A percentile compares a stretch with the other conserved stretches of the same genome.
phyloP scores from a whole-genome alignment of 2,113 vertebrate species.

The crab-eating macaque (Macaca fascicularis) region DNA sequence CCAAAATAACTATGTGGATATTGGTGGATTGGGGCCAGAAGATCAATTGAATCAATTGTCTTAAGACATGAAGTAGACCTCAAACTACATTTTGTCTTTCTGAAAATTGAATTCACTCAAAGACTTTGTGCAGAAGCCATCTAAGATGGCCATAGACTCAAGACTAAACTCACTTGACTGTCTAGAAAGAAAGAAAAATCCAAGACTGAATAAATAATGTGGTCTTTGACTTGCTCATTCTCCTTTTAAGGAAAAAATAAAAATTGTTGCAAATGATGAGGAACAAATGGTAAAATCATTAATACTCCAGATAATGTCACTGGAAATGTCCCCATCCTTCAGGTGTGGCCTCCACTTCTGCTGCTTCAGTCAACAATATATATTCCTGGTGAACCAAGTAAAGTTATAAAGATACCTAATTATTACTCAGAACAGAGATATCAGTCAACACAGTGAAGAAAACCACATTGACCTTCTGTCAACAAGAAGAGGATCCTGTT shows the following conservation, averaged over 20 bases:
- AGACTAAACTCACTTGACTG: background rate
- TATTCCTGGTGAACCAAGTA: background rate
- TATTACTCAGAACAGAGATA: background rate
- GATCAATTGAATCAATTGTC: background rate
- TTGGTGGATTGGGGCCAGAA: background rate
- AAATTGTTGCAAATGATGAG: background rate
- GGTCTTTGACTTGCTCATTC: background rate
- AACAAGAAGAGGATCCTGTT: constrained; percentile 41
- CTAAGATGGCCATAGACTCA: background rate
- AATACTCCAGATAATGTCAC: background rate
- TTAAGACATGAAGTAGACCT: background rate
- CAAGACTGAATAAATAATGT: background rate
- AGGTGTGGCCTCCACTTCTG: background rate
- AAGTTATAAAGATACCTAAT: constrained; percentile 34
- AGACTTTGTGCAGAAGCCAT: background rate
- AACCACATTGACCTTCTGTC: constrained; percentile 1
- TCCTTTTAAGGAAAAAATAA: background rate
- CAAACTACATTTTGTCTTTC: background rate
- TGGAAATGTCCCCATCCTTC: background rate
- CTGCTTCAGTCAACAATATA: background rate
- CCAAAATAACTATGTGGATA: background rate
- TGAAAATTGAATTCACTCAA: constrained; percentile 1
- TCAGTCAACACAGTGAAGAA: constrained; percentile 10
- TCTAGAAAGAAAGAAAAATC: constrained; percentile 9
- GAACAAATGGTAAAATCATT: background rate